Evolutionary conservation across 1,140 invertebrate species (phyloP), one percentile per base, ranked within the genome.

Genomic region (Caerostris extrusa): DNA sequence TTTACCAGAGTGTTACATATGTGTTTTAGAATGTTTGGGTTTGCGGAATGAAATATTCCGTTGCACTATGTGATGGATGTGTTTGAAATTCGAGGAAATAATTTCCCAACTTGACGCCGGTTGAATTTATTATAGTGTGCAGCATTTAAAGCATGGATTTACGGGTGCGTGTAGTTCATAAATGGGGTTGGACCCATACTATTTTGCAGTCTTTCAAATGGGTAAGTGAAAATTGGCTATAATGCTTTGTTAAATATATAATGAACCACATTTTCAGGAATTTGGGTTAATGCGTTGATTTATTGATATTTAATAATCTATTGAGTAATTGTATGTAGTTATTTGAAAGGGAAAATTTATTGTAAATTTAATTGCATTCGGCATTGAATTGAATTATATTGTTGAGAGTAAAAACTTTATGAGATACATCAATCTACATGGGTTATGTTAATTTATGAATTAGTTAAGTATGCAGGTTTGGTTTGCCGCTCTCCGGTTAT

Each of bases 1-100:
- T 10, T 34, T 10, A 53, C 69, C 19, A 3, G 34, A 77, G 34
- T 34, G 10, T 77, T 53, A 53, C 10, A 34, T 8, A 34, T 77
- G 69, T 34, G 34, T 34, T 77, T 77, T 77, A 77, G 34, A 53
- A 77, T 77, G 69, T 77, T 77, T 77, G 69, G 34, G 19, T 77
- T 64, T 34, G 34, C 6, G 7, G 69, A 77, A 34, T 34, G 69
- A 77, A 77, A 77, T 53, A 77, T 77, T 12, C 34, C 5, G 3
- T 50, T 10, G 34, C 8, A 3, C 34, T 77, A 34, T 53, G 34
- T 10, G 19, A 77, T 77, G 7, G 19, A 77, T 77, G 19, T 34
- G 3, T 77, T 77, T 10, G 69, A 34, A 53, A 69, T 69, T 19
- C 67, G 19, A 19, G 17, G 67, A 17, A 69, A 77, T 77, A 77